phyloP scores from a whole-genome alignment of 2,888 invertebrate genomes.

The Orchestes rusci region DNA sequence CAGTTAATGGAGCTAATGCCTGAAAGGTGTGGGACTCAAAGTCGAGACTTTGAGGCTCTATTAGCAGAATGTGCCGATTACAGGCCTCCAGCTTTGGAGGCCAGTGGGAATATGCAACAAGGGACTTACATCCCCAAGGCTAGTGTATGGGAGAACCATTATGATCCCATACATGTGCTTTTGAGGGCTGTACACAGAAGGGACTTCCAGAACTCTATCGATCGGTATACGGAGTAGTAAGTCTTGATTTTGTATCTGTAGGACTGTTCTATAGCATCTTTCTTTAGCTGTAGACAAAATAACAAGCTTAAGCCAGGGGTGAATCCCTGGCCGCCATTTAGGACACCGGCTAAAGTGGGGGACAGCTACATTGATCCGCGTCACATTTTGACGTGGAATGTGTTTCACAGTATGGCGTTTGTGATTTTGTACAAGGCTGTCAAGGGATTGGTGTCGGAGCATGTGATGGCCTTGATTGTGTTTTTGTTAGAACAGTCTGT shows the following conservation, averaged over 20 bases:
- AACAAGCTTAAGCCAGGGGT: conserved; percentile 40
- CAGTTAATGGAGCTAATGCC: conserved; percentile 94
- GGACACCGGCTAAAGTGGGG: conserved; percentile 59
- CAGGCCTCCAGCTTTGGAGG: conserved; percentile 82
- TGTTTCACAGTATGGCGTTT: conserved; percentile 69
- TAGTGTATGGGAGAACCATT: conserved; percentile 78
- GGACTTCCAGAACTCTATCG: conserved; percentile 92
- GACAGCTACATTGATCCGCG: conserved; percentile 63
- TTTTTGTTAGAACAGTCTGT: conserved; percentile 84
- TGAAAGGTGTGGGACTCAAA: conserved; percentile 80
- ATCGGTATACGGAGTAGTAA: conserved; percentile 84
- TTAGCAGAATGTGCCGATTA: conserved; percentile 58
- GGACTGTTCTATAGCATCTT: conserved; percentile 3
- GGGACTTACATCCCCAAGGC: conserved; percentile 82
- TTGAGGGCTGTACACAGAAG: conserved; percentile 84
- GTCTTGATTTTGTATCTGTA: conserved; percentile 36
- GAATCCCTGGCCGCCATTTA: conserved; percentile 71
- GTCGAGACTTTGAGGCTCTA: conserved; percentile 80
- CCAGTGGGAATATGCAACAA: conserved; percentile 66
- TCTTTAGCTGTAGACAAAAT: conserved; percentile 36
- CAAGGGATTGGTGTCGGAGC: conserved; percentile 72
- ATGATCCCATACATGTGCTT: conserved; percentile 89
- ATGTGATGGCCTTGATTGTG: conserved; percentile 77
- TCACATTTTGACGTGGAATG: conserved; percentile 51
- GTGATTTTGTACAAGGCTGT: conserved; percentile 80